Evolutionary conservation across 2,797 vertebrate genomes (phyloP), one percentile per base, ranked within the genome.

Genomic region (Amblyopsis hoosieri): DNA sequence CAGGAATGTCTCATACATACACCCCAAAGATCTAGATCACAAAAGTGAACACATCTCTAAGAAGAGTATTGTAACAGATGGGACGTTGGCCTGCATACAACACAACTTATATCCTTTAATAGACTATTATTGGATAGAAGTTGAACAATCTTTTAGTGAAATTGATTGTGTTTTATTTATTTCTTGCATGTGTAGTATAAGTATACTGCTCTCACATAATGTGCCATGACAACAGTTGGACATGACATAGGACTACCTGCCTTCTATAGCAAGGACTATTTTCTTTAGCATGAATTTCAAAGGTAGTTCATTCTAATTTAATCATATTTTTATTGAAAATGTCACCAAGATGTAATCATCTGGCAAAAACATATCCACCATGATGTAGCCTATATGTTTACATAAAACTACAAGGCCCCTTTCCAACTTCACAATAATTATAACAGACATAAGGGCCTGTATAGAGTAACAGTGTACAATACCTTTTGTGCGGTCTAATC

Each of bases 1-100:
- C 56, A 71, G 80, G 85, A 86, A 79, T 76, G 80, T 80, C 60
- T 81, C 33, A 37, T 37, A 37, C 8, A 37, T 5, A 63, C 72
- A 67, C 52, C 63, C 73, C 76, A 17, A 83, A 57, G 69, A 64
- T 69, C 74, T 75, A 14, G 53, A 54, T 58, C 68, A 68, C 49
- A 33, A 59, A 71, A 75, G 46, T 60, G 50, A 79, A 74, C 53
- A 64, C 64, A 76, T 48, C 13, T 42, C 57, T 61, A 45, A 64
- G 37, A 64, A 66, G 57, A 45, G 19, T 9, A 42, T 49, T 45
- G 14, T 4, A 52, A 37, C n/a, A 29, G 3, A 15, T 37, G 31
- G 45, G 46, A 66, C 51, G 23, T 13, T 14, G 55, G 19, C n/a
- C 33, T 8, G 33, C 33, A 5, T 37, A 8, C 33, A 37, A 37